Conservation (phyloP, 2,797 vertebrate genomes). For the Enteromius trimaculatus region DNA sequence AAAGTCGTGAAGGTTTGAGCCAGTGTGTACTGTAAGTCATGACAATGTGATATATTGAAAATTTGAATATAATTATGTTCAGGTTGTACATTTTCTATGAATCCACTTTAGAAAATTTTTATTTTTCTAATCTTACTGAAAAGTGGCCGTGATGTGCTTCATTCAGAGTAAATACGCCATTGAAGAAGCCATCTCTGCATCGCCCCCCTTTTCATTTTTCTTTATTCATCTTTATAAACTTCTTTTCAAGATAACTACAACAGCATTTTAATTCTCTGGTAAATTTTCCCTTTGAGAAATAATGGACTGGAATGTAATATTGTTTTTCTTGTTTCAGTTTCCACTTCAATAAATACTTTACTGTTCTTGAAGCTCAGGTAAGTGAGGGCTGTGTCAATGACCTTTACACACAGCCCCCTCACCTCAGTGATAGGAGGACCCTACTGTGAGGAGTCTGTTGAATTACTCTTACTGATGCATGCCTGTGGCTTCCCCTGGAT, state of each 20-base stretch:
- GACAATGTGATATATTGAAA: neutral
- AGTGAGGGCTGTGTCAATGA: constrained; percentile 65
- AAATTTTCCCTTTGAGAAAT: neutral
- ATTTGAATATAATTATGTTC: too few relatives aligned
- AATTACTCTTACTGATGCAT: constrained; percentile 68
- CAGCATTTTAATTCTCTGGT: neutral
- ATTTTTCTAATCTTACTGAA: too few relatives aligned
- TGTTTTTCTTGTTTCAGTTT: constrained; percentile 1
- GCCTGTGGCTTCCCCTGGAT: constrained; percentile 71
- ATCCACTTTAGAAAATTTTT: too few relatives aligned
- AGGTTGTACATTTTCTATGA: too few relatives aligned
- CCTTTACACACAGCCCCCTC: constrained; percentile 64
- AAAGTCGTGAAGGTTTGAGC: neutral
- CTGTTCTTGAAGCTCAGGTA: constrained; percentile 59
- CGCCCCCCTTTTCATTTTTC: too few relatives aligned
- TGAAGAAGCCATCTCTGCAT: too few relatives aligned
- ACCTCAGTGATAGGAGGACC: constrained; percentile 55
- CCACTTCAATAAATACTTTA: constrained; percentile 46
- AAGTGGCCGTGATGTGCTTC: too few relatives aligned
- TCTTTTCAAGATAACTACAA: too few relatives aligned
- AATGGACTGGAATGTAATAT: neutral
- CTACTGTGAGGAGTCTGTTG: constrained; percentile 65
- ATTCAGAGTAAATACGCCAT: too few relatives aligned
- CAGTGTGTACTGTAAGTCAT: neutral
- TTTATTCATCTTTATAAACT: too few relatives aligned